A percentile compares a stretch with the other conserved stretches of the same genome.
These are phyloP conservation scores for Galaxias olidus DNA, from an alignment of 2,797 vertebrate genomes.

Conservation along the genomic window DNA sequence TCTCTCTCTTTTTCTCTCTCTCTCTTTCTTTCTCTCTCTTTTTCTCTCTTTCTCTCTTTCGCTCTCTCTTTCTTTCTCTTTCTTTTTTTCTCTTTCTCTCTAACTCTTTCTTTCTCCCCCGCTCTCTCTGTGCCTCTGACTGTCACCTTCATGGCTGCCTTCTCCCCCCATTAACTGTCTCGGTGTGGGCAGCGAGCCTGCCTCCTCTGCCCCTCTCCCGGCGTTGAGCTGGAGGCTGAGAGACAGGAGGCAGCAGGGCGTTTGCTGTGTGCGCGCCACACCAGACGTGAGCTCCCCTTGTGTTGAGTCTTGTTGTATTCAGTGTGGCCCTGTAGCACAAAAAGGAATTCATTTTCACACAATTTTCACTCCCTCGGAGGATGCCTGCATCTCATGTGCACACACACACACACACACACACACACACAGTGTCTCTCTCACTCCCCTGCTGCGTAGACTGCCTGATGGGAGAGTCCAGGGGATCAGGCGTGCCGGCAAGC, in stretches of 20 bases:
- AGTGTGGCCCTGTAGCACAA: too few species aligned
- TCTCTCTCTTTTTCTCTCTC: not conserved
- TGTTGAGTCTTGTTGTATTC: not conserved
- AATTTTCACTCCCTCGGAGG: too few species aligned
- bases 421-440: conserved; percentile 4
- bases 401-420: not conserved
- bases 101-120: not conserved
- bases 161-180: conserved; percentile 43
- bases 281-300: conserved; percentile 9
- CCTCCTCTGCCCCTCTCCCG: conserved; percentile 28
- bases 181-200: conserved; percentile 36
- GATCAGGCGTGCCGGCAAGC: conserved; percentile 71
- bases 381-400: too few species aligned
- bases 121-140: conserved; percentile 40
- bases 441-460: conserved; percentile 63
- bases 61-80: conserved; percentile 10
- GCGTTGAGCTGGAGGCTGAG: conserved; percentile 5
- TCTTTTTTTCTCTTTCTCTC: conserved; percentile 35
- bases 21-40: conserved; percentile 27
- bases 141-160: conserved; percentile 55
- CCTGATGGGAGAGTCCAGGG: conserved; percentile 70
- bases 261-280: conserved; percentile 7
- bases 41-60: not conserved
- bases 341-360: too few species aligned
- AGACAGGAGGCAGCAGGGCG: not conserved